Evolutionary conservation across 2,113 vertebrate genomes (phyloP), one percentile per base, ranked within the genome.

Genomic region (Bucco capensis): DNA sequence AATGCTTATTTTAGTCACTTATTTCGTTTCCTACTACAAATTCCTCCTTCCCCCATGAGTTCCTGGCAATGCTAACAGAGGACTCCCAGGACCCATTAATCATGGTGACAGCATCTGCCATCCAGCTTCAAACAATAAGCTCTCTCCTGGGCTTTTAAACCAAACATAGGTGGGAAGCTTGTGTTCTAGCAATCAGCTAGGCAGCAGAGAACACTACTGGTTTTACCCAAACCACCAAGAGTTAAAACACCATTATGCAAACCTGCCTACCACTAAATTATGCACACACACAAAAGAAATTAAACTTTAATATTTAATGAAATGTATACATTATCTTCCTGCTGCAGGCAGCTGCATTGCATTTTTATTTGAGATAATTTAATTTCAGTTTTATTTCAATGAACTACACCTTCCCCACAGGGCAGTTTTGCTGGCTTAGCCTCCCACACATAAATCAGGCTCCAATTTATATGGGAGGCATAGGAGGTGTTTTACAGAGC

Each of bases 241-340:
- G 87, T 88, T 91, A 92, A 94, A 90, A 81, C 37, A 28, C 1
- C 50, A 60, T 28, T n/a, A 30, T 78, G 53, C 38, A 89, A 95
- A 76, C 77, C 50, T n/a, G 57, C 62, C 92, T 84, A 46, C 51
- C 64, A 38, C 88, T 91, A 90, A 80, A 72, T 65, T 95, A 94
- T 85, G 95, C 96, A 95, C 61, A 86, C 79, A 90, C 83, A 94
- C 66, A 96, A 93, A 79, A 96, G 95, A 97, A 98, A 98, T 97
- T 96, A 98, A 97, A 97, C 93, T 97, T 98, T 97, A 98, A 99
- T 99, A 98, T 98, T 99, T 98, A 98, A 98, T 98, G 97, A 96
- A 97, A 97, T 97, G 83, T 96, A 97, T 97, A 97, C 96, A 97
- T 98, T 98, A 97, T 95, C 83, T 93, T 95, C 96, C 89, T 98